Evolutionary conservation across 2,797 vertebrate species (phyloP).

Genomic region (Platyrinchus mystaceus): DNA sequence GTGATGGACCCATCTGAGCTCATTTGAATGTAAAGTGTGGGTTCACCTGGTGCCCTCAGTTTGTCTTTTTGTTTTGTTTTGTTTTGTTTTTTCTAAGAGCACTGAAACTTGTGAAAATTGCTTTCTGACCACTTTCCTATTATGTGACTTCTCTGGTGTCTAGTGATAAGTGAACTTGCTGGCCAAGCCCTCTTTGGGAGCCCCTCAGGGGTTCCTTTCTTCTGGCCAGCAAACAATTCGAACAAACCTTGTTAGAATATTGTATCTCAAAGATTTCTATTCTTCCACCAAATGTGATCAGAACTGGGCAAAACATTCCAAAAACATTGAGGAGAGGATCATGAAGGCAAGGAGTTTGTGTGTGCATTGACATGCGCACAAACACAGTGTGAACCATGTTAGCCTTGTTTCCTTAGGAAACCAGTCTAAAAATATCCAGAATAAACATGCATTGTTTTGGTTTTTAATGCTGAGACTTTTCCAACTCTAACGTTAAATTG

Average conservation of each 20-base stretch:
- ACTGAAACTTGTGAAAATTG: neutral
- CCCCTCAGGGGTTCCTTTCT: neutral
- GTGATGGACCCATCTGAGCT: neutral
- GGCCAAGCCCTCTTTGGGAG: neutral
- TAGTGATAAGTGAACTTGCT: neutral
- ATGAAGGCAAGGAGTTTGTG: neutral
- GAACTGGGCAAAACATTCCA: neutral
- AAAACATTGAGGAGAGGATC: neutral
- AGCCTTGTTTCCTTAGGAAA: slow-evolving; percentile 49
- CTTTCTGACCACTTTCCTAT: neutral
- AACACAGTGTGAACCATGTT: neutral
- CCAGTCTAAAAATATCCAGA: slow-evolving; percentile 39
- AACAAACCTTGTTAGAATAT: neutral
- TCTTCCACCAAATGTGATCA: neutral
- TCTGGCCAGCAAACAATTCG: neutral
- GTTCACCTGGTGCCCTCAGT: neutral
- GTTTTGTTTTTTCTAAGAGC: neutral
- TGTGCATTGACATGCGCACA: neutral
- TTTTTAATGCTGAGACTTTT: neutral
- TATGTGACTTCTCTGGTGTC: neutral
- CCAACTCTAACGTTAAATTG: neutral
- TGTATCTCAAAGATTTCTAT: accelerated
- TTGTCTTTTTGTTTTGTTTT: neutral
- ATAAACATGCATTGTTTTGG: slow-evolving; percentile 53
- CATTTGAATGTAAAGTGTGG: neutral